phyloP scores from a whole-genome alignment of 2,113 vertebrate species.

The Caranx melampygus region DNA sequence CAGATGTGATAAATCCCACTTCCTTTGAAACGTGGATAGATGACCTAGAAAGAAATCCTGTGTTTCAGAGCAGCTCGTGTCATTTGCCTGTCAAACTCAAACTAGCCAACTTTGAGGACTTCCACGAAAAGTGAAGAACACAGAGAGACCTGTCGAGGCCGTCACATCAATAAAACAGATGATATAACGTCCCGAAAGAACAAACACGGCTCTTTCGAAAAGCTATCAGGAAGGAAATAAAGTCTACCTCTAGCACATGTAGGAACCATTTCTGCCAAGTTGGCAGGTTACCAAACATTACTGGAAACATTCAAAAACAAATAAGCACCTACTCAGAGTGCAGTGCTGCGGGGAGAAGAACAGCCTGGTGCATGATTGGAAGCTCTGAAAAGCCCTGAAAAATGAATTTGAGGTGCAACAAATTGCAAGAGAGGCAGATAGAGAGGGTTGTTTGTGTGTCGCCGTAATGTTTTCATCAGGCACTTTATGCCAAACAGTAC shows the following conservation, averaged over 20 bases:
- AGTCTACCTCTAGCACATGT: constrained; percentile 39
- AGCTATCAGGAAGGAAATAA: constrained; percentile 28
- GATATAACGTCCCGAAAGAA: constrained; percentile 41
- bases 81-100: constrained; percentile 19
- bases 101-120: constrained; percentile 19
- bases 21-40: constrained; percentile 45
- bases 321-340: constrained; percentile 55
- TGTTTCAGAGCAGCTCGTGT: constrained; percentile 23
- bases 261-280: constrained; percentile 50
- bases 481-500: constrained; percentile 20
- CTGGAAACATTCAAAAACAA: constrained; percentile 70
- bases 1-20: constrained; percentile 43
- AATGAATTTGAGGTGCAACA: constrained; percentile 33
- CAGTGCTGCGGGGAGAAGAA: constrained; percentile 16
- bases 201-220: constrained; percentile 35
- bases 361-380: constrained; percentile 26
- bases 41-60: constrained; percentile 49
- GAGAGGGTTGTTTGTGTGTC: constrained; percentile 20
- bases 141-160: constrained; percentile 24
- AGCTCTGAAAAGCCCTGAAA: constrained; percentile 27
- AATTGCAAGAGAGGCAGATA: constrained; percentile 5
- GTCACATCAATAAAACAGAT: constrained; percentile 56
- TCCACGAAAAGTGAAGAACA: constrained; percentile 31
- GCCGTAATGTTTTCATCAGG: constrained; percentile 12
- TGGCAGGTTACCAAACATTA: constrained; percentile 66